phyloP scores from a whole-genome alignment of 2,888 invertebrate species.

The Pammene aurita region DNA sequence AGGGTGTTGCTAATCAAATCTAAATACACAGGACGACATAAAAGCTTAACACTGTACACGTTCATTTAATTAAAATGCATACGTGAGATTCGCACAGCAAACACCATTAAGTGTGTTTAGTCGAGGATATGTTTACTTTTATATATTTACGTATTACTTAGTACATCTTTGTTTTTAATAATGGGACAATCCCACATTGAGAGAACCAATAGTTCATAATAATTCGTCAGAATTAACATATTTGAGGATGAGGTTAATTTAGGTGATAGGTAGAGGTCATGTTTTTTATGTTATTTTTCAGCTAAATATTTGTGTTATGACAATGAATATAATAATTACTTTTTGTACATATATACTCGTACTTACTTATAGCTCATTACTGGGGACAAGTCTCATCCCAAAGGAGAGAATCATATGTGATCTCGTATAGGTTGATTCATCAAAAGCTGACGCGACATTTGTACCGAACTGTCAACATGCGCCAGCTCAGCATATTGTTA shows the following conservation, averaged over 20 bases:
- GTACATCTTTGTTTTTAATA: conserved; percentile 3
- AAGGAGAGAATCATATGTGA: too few species aligned
- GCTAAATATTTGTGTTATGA: too few species aligned
- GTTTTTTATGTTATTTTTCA: too few species aligned
- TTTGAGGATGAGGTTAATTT: not conserved
- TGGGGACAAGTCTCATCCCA: too few species aligned
- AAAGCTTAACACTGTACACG: conserved; percentile 20
- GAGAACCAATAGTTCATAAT: not conserved
- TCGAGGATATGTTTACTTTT: conserved; percentile 13
- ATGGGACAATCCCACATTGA: not conserved
- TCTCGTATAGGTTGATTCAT: too few species aligned
- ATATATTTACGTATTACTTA: conserved; percentile 12
- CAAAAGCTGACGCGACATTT: too few species aligned
- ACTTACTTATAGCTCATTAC: too few species aligned
- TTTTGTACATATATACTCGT: too few species aligned
- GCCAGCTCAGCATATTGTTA: too few species aligned
- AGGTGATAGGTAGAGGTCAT: not conserved
- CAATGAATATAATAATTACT: too few species aligned
- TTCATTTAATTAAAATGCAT: conserved; percentile 25
- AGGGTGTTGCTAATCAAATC: conserved; percentile 12
- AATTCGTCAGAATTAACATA: not conserved
- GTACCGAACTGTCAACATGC: too few species aligned
- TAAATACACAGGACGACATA: conserved; percentile 17
- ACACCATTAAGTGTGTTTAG: conserved; percentile 15
- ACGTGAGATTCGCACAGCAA: conserved; percentile 29